Conservation (phyloP, 2,888 invertebrate species). For the Leptothorax acervorum region DNA sequence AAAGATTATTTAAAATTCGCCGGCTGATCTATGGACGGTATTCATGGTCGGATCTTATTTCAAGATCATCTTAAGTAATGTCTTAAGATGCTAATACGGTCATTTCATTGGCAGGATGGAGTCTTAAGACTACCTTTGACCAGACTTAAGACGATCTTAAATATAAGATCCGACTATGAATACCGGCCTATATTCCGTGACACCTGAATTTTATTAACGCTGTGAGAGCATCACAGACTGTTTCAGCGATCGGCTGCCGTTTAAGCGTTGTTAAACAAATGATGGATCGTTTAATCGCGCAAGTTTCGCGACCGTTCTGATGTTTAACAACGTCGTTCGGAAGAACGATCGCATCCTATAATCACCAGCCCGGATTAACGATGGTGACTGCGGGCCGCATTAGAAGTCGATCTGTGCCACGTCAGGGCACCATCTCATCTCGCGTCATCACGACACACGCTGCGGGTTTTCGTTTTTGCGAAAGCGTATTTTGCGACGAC, state of each 20-base stretch:
- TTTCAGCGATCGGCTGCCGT: neutral
- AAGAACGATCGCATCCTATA: slow-evolving; percentile 31
- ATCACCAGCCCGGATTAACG: slow-evolving; percentile 21
- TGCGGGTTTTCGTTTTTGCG: slow-evolving; percentile 6
- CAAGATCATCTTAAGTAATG: too few relatives aligned
- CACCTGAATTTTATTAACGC: slow-evolving; percentile 9
- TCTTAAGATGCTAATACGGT: too few relatives aligned
- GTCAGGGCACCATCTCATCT: slow-evolving; percentile 9
- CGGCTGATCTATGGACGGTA: neutral
- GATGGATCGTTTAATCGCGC: slow-evolving; percentile 42
- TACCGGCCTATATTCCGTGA: neutral
- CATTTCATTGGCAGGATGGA: too few relatives aligned
- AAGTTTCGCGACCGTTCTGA: slow-evolving; percentile 24
- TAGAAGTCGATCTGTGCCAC: slow-evolving; percentile 21
- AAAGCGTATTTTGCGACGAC: slow-evolving; percentile 14
- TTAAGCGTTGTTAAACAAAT: slow-evolving; percentile 39
- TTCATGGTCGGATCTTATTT: too few relatives aligned
- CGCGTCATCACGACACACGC: slow-evolving; percentile 9
- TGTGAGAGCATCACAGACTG: neutral
- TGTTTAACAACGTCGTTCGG: slow-evolving; percentile 28
- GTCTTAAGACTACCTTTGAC: too few relatives aligned
- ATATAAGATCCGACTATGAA: too few relatives aligned
- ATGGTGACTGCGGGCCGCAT: neutral
- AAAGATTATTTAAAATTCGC: neutral
- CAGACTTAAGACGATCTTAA: too few relatives aligned